These are phyloP conservation scores for Cryptops parisi DNA, from an alignment of 2,888 invertebrate species.

Conservation along the genomic window DNA sequence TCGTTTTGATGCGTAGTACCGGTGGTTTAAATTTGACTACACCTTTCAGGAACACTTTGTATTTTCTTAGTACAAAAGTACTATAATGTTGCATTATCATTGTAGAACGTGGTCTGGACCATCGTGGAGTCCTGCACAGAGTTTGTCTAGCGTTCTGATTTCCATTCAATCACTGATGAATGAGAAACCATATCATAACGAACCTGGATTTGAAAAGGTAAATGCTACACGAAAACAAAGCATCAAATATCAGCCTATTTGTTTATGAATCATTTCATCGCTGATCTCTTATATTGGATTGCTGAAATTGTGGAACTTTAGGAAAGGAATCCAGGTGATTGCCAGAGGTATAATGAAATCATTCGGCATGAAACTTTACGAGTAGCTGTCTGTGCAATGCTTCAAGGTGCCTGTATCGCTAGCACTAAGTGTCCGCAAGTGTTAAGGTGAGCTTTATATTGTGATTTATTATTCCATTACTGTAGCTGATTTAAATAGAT, in stretches of 20 bases:
- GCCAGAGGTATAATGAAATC: slow-evolving; percentile 38
- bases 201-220: slow-evolving; percentile 44
- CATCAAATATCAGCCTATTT: no score
- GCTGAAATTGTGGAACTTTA: no score
- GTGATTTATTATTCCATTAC: no score
- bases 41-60: no score
- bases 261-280: no score
- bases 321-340: slow-evolving; percentile 38
- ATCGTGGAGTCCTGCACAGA: slow-evolving; percentile 42
- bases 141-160: slow-evolving; percentile 39
- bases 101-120: slow-evolving; percentile 42
- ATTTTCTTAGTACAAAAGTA: no score
- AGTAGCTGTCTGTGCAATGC: slow-evolving; percentile 42
- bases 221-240: slow-evolving; percentile 3
- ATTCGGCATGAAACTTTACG: slow-evolving; percentile 42
- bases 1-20: no score
- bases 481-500: background rate
- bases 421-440: slow-evolving; percentile 26
- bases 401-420: slow-evolving; percentile 30
- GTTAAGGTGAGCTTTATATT: slow-evolving; percentile 24
- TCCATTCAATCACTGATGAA: slow-evolving; percentile 45
- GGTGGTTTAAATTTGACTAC: no score
- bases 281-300: no score
- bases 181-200: slow-evolving; percentile 48
- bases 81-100: no score